These are phyloP conservation scores for Himalopsyche japonica DNA, from an alignment of 2,888 invertebrate species.

Conservation along the genomic window DNA sequence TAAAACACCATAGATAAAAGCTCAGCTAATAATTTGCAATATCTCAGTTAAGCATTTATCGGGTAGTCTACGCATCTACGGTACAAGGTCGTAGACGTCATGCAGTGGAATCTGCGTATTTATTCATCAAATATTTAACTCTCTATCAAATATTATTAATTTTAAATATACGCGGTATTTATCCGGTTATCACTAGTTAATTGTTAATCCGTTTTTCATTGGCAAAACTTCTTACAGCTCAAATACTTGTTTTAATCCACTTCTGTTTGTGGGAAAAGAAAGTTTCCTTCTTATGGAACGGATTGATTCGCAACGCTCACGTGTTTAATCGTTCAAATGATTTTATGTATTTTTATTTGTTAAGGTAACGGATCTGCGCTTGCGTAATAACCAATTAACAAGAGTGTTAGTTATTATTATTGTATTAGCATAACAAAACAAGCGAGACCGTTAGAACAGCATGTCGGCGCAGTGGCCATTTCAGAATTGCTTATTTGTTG, in stretches of 20 bases:
- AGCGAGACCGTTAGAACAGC: slow-evolving; percentile 7
- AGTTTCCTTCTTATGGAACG: not conserved
- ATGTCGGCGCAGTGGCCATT: slow-evolving; percentile 21
- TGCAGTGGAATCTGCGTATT: too few relatives aligned
- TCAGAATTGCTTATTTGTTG: slow-evolving; percentile 21
- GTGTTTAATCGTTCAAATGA: not conserved
- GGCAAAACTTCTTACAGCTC: not conserved
- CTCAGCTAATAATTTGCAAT: too few relatives aligned
- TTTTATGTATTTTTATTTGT: not conserved
- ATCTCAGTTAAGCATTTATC: too few relatives aligned
- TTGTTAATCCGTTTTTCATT: not conserved
- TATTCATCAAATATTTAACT: too few relatives aligned
- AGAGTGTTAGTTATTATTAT: not conserved
- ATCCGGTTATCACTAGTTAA: not conserved
- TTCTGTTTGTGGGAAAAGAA: not conserved
- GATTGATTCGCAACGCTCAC: not conserved
- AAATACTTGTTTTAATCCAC: not conserved
- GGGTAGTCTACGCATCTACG: too few relatives aligned
- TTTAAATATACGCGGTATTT: too few relatives aligned
- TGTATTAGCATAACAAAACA: slow-evolving; percentile 27
- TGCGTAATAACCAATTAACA: not conserved
- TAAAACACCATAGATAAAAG: too few relatives aligned
- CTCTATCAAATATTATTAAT: too few relatives aligned
- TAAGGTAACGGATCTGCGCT: not conserved
- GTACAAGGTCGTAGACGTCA: too few relatives aligned